Evolutionary conservation across 2,888 invertebrate species (phyloP), one percentile per base, ranked within the genome.

Genomic region (Octodonta nipae): DNA sequence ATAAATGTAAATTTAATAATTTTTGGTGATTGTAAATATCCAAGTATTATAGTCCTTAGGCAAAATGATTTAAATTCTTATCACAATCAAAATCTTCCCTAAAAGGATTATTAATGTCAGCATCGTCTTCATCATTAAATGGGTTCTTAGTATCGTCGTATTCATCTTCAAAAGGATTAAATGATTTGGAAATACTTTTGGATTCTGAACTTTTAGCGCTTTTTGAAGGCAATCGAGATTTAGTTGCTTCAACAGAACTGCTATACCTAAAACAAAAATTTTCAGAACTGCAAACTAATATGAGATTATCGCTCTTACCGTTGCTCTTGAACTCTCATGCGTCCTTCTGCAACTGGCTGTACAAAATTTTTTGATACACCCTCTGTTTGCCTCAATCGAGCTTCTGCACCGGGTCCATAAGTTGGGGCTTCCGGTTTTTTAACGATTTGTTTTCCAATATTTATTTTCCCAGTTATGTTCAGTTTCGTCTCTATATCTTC

Each of bases 61-160:
- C 20, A 30, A 83, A 84, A 2, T 82, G 83, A 58, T 84, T 83
- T 32, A 79, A 64, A 58, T 78, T 79, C 45, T 73, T 76, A 60
- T 84, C 81, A 52, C 82, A 82, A 53, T 83, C 30, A 12, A 37
- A 81, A 52, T 80, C 75, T 40, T 67, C 66, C 28, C 58, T 53
- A 44, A 73, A 71, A 5, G 75, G 73, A 49, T 73, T 75, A 11
- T 56, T 63, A 2, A 68, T 64, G 26, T 68, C 68, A 24, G 63
- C 55, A 38, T 51, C 51, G 29, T 52, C 51, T 15, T 56, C 52
- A 16, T 61, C 55, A 15, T 55, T 67, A 49, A 79, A 79, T 1
- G 79, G 78, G 57, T 79, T 78, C 46, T 73, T 75, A 0, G 65
- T 44, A 33, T 73, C 71, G 47, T 75, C 75, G 43, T 75, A 73